A percentile compares a stretch with the other conserved stretches of the same genome.
phyloP scores from a whole-genome alignment of 2,113 vertebrate genomes.

The Stomatorhinus ivindoensis region DNA sequence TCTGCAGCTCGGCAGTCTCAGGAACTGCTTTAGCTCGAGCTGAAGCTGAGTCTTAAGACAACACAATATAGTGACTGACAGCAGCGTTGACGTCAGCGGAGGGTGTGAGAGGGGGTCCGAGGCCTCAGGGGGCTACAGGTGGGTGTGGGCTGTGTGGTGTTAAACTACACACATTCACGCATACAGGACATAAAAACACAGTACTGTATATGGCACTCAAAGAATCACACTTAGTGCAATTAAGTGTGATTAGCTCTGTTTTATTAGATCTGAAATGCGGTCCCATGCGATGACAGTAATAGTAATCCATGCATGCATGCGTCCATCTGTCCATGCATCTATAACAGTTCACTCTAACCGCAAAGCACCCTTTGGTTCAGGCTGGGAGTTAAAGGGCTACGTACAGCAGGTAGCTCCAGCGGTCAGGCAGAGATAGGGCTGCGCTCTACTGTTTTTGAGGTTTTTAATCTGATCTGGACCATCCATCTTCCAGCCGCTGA shows the following conservation, averaged over 20 bases:
- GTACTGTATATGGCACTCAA: neutral
- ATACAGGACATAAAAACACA: neutral
- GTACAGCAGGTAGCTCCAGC: neutral
- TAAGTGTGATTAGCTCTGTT: neutral
- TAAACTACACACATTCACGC: neutral
- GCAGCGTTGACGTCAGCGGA: neutral
- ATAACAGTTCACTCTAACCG: neutral
- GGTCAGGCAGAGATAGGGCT: neutral
- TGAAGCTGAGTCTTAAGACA: neutral
- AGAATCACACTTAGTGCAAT: neutral
- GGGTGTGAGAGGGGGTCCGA: neutral
- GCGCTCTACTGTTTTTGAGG: neutral
- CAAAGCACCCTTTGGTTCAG: neutral
- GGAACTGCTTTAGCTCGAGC: neutral
- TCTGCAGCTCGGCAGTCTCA: neutral
- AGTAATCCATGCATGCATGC: neutral
- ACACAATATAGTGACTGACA: neutral
- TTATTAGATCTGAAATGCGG: neutral
- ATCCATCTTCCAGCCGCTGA: neutral
- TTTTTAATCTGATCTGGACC: neutral
- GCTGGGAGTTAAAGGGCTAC: neutral
- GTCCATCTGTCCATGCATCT: neutral
- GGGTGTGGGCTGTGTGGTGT: neutral
- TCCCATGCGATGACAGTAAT: neutral
- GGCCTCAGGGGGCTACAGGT: neutral